Evolutionary conservation across 2,888 invertebrate genomes (phyloP).

Genomic region (Altica lythri): DNA sequence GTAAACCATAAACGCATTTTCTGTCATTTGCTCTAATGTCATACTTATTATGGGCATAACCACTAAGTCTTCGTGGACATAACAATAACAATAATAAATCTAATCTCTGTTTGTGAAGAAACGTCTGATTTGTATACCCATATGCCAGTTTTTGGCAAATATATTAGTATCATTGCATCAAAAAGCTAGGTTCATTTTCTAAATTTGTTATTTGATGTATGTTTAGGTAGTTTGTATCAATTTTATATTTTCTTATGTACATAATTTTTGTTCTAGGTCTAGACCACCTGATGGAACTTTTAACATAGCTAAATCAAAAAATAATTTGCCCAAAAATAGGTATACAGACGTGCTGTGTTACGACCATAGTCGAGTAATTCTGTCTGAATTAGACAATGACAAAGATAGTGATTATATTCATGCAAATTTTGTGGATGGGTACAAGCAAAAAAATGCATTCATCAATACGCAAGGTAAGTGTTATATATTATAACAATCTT

Average conservation of each 20-base stretch:
- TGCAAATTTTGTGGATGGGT: slow-evolving; percentile 97
- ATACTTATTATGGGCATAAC: no score
- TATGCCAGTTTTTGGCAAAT: no score
- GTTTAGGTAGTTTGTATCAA: neutral
- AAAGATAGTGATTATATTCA: slow-evolving; percentile 91
- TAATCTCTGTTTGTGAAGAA: no score
- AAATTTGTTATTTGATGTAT: neutral
- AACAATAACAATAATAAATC: no score
- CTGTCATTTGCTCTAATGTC: no score
- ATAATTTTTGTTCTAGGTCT: slow-evolving; percentile 56
- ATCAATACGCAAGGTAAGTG: slow-evolving; percentile 95
- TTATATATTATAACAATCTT: no score
- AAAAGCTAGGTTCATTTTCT: neutral
- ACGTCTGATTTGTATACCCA: no score
- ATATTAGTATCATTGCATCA: no score
- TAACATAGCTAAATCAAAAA: slow-evolving; percentile 77
- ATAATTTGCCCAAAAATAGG: slow-evolving; percentile 81
- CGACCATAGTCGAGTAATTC: slow-evolving; percentile 90
- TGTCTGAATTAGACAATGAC: slow-evolving; percentile 73
- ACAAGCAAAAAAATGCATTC: slow-evolving; percentile 96
- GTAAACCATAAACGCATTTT: no score
- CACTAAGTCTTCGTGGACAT: no score
- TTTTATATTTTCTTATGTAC: neutral
- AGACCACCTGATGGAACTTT: slow-evolving; percentile 87
- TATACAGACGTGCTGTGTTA: slow-evolving; percentile 97